phyloP scores from a whole-genome alignment of 2,888 invertebrate species.

The Troilus luridus region DNA sequence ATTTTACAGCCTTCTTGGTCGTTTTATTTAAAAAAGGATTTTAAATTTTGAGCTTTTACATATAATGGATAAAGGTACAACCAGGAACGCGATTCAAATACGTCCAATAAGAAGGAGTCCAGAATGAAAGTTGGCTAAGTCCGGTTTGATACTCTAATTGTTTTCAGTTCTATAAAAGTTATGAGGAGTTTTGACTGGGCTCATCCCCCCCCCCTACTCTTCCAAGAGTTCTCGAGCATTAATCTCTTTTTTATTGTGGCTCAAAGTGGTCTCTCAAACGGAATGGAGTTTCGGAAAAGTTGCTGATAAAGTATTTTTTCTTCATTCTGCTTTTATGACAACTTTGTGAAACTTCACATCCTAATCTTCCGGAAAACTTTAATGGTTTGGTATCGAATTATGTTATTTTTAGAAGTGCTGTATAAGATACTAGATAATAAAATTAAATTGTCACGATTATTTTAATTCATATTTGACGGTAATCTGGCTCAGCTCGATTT shows the following conservation, averaged over 20 bases:
- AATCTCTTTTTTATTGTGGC: conserved; percentile 22
- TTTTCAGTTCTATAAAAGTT: conserved; percentile 33
- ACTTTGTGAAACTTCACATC: background rate
- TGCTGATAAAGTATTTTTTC: conserved; percentile 3
- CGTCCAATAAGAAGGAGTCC: background rate
- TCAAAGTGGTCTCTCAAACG: background rate
- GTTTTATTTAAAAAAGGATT: background rate
- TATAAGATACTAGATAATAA: too few relatives aligned
- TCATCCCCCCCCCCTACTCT: background rate
- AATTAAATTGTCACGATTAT: too few relatives aligned
- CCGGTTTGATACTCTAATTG: conserved; percentile 15
- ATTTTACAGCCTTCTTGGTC: background rate
- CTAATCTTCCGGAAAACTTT: background rate
- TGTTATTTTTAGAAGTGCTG: background rate
- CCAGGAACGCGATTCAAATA: background rate
- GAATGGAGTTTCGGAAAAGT: conserved; percentile 27
- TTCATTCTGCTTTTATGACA: background rate
- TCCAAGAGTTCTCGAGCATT: background rate
- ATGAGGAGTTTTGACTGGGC: conserved; percentile 2
- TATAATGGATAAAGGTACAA: background rate
- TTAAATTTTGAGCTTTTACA: background rate
- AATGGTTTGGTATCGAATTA: background rate
- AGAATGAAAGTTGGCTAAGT: background rate
- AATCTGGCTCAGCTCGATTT: too few relatives aligned
- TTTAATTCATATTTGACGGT: too few relatives aligned